Base-by-base conservation (phyloP, 2,797 vertebrate genomes). In the Characodon lateralis region DNA sequence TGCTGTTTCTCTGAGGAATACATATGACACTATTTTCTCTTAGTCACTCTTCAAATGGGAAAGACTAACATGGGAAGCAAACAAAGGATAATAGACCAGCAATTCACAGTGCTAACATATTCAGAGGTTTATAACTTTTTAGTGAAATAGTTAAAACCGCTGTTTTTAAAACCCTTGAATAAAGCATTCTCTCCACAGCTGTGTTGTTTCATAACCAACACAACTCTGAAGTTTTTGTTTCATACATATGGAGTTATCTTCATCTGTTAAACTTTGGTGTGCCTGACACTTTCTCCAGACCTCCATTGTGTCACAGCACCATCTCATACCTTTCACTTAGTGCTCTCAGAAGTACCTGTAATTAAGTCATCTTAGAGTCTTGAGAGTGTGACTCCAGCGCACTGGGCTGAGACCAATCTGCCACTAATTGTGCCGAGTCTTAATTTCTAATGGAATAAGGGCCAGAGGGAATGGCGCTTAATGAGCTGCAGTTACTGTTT, bases 401-500 rank as follows among this genome's bases (percentile, higher is more conserved):
- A 74, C 79, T 74, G 92, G 93, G 91, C 92, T 92, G 91, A 91
- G 93, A 94, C 93, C 91, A 93, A 93, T 94, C 87, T 93, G 89
- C 88, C 81, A 76, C 94, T 94, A 95, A 95, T 95, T 94, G 91
- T 94, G 90, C 87, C 35, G 80, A 93, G 93, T 94, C 94, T 94
- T 95, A 93, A 94, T 94, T 95, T 95, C 92, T 93, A 94, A 94
- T 94, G 91, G 91, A 94, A 88, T 91, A 87, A 92, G 90, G 86
- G 92, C 94, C 90, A 87, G 89, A 87, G 92, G 94, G 94, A 93
- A 90, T 79, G 81, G 68, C 2, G 78, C 83, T 80, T 95, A 95
- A 94, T 92, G 91, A 94, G 93, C 89, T 86, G 83, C 89, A 81
- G 81, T 89, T 89, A 86, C 84, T 69, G 74, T 61, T 69, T 53